phyloP scores from a whole-genome alignment of 37 sponge, comb jelly and placozoan species.

The Diacarnus erythraeanus region DNA sequence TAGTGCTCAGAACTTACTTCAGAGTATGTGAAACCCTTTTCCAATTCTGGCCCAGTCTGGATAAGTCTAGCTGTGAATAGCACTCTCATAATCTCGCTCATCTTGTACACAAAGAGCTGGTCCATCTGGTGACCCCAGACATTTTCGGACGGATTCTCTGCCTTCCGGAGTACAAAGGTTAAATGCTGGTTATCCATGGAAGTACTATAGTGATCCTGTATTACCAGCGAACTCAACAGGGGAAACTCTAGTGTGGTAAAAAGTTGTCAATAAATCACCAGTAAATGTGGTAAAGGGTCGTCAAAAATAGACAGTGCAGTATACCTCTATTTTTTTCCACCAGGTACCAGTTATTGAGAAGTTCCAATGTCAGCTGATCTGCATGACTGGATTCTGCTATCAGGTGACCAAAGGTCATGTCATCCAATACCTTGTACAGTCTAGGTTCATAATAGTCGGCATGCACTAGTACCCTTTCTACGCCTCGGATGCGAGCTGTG shows the following conservation, averaged over 20 bases:
- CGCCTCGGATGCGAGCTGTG: slow-evolving; percentile 60
- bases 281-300: slow-evolving; percentile 1
- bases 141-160: background rate
- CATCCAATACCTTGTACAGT: slow-evolving; percentile 5
- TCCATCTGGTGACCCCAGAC: slow-evolving; percentile 37
- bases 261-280: background rate
- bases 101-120: slow-evolving; percentile 51
- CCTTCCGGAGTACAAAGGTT: slow-evolving; percentile 24
- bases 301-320: background rate
- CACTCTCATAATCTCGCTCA: slow-evolving; percentile 61
- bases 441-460: background rate
- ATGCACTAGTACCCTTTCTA: slow-evolving; percentile 20
- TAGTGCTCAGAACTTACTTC: background rate
- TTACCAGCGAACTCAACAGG: slow-evolving; percentile 46
- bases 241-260: slow-evolving; percentile 42
- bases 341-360: slow-evolving; percentile 30
- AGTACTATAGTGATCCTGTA: slow-evolving; percentile 60
- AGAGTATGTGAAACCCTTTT: slow-evolving; percentile 18
- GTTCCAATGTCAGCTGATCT: slow-evolving; percentile 12
- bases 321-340: slow-evolving; percentile 34
- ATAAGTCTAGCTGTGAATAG: slow-evolving; percentile 45
- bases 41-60: slow-evolving; percentile 27
- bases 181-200: slow-evolving; percentile 25
- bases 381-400: slow-evolving; percentile 20
- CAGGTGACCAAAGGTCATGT: slow-evolving; percentile 45